Base-by-base conservation (phyloP, 2,113 vertebrate species). In the Marmota flaviventris region DNA sequence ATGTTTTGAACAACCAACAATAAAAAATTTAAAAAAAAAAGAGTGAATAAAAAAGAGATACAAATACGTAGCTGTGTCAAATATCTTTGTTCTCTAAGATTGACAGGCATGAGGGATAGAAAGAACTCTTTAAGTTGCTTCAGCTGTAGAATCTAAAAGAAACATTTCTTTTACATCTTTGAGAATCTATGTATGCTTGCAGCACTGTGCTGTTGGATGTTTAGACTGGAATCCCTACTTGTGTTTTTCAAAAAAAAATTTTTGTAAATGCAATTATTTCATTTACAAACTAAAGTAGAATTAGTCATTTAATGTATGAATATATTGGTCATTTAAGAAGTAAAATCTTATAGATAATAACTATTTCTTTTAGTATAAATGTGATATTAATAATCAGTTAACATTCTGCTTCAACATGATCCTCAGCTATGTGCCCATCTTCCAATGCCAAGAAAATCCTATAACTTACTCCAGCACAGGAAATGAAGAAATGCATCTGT, bases 21-120 rank as follows among this genome's bases (percentile, higher is more conserved):
- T 39, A 39, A 39, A 39, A 39, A 39, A 39, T 39, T 39, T 37
- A 3, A 37, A 37, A 37, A 37, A n/a, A 37, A 37, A 37, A 37
- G 37, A 37, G 37, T 37, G 37, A 37, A 39, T 4, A 39, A 82
- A 24, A 10, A 61, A 22, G 51, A 56, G 24, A 51, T 83, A 48
- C 22, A 96, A 70, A 90, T 18, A 78, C 18, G 25, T 90, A n/a
- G 4, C 25, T 89, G 24, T 92, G 29, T 87, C 14, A 90, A 91
- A 85, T 70, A 51, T 70, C 20, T 45, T 85, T 89, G 61, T 81
- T 72, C 67, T 83, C 9, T n/a, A 85, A 81, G 45, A 72, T 9
- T 61, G 51, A 92, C 5, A 87, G 34, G 2, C 11, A 70, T 89
- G 24, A 70, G 16, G 4, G 17, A 73, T 34, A 61, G 39, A 69